Conservation (phyloP, 2,113 vertebrate species). For the Amphilophus citrinellus region DNA sequence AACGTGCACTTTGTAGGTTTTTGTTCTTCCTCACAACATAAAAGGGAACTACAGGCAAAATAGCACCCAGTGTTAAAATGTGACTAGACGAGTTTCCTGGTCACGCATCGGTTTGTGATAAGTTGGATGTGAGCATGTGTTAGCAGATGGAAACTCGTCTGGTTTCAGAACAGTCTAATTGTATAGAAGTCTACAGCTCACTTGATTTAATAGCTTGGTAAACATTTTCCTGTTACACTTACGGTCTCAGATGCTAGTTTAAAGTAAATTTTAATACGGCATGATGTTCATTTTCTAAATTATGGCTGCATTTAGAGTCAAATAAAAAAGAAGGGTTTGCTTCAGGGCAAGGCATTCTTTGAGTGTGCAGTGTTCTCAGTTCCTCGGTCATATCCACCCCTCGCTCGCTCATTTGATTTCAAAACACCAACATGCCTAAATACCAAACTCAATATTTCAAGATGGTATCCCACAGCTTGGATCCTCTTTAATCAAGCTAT, state of each 20-base stretch:
- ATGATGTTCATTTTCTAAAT: slow-evolving; percentile 5
- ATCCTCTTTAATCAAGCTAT: neutral
- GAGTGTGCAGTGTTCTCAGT: neutral
- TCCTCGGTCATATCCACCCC: neutral
- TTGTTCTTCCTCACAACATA: neutral
- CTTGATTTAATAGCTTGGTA: slow-evolving; percentile 5
- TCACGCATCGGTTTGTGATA: neutral
- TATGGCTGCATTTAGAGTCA: neutral
- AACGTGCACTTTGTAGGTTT: neutral
- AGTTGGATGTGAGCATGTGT: neutral
- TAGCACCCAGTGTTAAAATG: neutral
- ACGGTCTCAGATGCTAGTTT: slow-evolving; percentile 2
- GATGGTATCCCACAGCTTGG: neutral
- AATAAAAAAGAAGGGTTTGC: neutral
- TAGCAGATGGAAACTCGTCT: neutral
- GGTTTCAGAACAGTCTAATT: neutral
- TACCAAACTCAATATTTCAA: neutral
- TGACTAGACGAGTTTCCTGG: neutral
- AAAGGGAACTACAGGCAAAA: neutral
- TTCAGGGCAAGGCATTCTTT: neutral
- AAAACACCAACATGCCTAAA: neutral
- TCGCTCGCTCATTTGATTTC: neutral
- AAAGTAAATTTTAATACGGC: neutral
- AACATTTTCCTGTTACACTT: neutral
- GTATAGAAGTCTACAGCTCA: neutral